phyloP scores from a whole-genome alignment of 2,797 vertebrate genomes.

The Phoebastria nigripes region DNA sequence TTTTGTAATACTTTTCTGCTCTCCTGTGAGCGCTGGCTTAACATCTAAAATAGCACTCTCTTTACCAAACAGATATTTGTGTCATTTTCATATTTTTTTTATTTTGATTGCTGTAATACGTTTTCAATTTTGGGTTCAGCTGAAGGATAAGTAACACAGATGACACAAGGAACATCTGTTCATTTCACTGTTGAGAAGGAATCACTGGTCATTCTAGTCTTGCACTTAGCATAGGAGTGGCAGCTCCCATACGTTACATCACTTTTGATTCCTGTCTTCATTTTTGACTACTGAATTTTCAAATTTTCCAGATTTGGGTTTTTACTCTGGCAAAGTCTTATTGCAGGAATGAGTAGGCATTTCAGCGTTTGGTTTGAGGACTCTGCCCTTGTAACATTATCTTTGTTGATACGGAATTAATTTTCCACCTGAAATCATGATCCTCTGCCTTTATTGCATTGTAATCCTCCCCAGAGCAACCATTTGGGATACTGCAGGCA shows the following conservation, averaged over 20 bases:
- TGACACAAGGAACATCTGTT: not conserved
- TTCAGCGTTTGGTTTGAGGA: not conserved
- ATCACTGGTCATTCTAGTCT: not conserved
- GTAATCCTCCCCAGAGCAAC: conserved; percentile 46
- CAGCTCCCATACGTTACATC: not conserved
- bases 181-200: not conserved
- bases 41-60: not conserved
- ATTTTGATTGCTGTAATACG: not conserved
- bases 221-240: not conserved
- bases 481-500: conserved; percentile 43
- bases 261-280: not conserved
- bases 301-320: not conserved
- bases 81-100: not conserved
- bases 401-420: conserved; percentile 9
- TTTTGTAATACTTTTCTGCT: not conserved
- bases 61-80: not conserved
- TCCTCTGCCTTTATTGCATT: conserved; percentile 22
- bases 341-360: conserved; percentile 31
- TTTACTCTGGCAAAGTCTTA: not conserved
- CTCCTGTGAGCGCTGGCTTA: not conserved
- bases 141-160: not conserved
- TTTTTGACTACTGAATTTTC: not conserved
- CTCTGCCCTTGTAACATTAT: not conserved
- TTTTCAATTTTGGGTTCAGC: not conserved
- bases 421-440: conserved; percentile 52